phyloP scores from a whole-genome alignment of 2,797 vertebrate species.

The Aeoliscus strigatus region DNA sequence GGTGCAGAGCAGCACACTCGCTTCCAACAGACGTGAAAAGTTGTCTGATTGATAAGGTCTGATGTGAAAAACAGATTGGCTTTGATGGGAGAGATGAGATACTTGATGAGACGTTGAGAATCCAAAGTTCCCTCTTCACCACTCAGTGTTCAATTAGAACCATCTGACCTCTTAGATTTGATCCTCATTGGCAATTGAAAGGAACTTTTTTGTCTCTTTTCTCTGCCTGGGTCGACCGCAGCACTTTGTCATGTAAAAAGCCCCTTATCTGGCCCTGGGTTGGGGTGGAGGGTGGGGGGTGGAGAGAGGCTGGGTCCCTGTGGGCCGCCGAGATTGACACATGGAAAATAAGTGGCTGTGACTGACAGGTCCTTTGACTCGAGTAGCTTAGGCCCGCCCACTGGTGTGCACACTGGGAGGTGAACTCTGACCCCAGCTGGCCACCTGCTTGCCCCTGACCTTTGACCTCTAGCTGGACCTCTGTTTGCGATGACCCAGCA shows the following conservation, averaged over 20 bases:
- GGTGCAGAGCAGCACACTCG: too few species aligned
- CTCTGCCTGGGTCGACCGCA: slow-evolving; percentile 53
- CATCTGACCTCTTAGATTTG: slow-evolving; percentile 58
- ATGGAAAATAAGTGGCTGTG: slow-evolving; percentile 67
- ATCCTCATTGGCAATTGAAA: slow-evolving; percentile 57
- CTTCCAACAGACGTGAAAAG: too few species aligned
- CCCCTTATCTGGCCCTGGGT: slow-evolving; percentile 64
- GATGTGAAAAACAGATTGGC: too few species aligned
- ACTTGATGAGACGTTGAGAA: slow-evolving; percentile 6
- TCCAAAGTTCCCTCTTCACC: slow-evolving; percentile 42
- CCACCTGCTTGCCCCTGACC: slow-evolving; percentile 71
- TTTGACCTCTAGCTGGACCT: slow-evolving; percentile 53
- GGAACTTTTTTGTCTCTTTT: slow-evolving; percentile 49
- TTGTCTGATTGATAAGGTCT: too few species aligned
- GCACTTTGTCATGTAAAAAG: slow-evolving; percentile 81
- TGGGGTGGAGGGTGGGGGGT: slow-evolving; percentile 44
- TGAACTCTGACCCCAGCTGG: slow-evolving; percentile 63
- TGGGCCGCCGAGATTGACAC: slow-evolving; percentile 56
- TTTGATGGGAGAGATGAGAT: too few species aligned
- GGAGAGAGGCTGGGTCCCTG: slow-evolving; percentile 50
- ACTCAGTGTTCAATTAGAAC: slow-evolving; percentile 56
- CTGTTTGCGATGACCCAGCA: slow-evolving; percentile 15
- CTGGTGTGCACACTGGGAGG: slow-evolving; percentile 56
- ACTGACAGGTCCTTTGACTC: slow-evolving; percentile 71
- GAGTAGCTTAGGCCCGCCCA: slow-evolving; percentile 51